Evolutionary conservation across 92 coral and sea anemone genomes (phyloP).

Genomic region (Anthopleura xanthogrammica): DNA sequence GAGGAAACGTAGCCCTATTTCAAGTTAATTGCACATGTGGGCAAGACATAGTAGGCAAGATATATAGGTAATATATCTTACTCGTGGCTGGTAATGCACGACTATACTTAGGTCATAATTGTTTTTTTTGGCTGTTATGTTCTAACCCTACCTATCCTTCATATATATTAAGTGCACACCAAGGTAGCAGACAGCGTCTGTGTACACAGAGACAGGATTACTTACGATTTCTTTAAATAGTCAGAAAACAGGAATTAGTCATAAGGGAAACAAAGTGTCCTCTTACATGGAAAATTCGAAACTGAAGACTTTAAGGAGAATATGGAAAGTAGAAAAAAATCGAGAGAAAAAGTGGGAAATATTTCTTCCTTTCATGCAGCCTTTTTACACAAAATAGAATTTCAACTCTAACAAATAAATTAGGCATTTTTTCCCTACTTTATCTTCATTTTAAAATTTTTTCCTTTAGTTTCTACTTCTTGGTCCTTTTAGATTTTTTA

Average conservation of each 20-base stretch:
- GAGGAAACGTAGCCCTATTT: neutral
- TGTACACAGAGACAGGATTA: neutral
- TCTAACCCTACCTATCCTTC: no score
- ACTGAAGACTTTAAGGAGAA: neutral
- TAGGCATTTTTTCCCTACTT: neutral
- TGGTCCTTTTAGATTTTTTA: neutral
- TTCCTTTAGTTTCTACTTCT: neutral
- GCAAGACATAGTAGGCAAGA: no score
- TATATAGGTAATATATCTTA: no score
- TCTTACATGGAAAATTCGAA: neutral
- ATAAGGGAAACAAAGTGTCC: neutral
- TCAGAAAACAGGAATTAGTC: neutral
- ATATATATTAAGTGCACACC: neutral
- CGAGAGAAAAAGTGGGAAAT: neutral
- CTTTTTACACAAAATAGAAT: no score
- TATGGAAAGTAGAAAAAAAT: neutral
- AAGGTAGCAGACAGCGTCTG: neutral
- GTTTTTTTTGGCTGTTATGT: neutral
- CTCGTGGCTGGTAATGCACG: no score
- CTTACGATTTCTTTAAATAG: neutral
- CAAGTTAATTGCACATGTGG: no score
- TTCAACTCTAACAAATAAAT: neutral
- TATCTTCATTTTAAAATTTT: neutral
- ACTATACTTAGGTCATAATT: neutral
- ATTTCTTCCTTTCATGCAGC: neutral